These are phyloP conservation scores for Cyaniris semiargus DNA, from an alignment of 2,888 invertebrate species.

Conservation along the genomic window DNA sequence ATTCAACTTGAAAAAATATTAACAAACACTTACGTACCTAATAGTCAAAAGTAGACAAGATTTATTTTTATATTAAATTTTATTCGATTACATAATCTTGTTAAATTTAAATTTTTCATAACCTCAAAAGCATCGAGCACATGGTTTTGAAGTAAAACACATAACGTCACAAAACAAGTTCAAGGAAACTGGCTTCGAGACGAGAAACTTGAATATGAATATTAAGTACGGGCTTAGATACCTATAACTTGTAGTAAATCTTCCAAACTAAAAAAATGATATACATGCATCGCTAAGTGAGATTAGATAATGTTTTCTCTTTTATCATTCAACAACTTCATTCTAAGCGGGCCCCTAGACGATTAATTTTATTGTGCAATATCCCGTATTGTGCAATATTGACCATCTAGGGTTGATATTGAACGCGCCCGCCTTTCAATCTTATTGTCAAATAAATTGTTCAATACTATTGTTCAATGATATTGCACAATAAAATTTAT, in stretches of 20 bases:
- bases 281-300: no score
- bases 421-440: no score
- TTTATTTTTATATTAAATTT: neutral
- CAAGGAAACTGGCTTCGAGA: constrained; percentile 7
- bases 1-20: neutral
- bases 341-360: no score
- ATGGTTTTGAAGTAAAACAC: neutral
- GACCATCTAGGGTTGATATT: no score
- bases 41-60: neutral
- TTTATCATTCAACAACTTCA: no score
- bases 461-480: no score
- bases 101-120: neutral
- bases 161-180: constrained; percentile 8
- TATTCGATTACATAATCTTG: neutral
- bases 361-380: no score
- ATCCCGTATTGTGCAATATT: no score
- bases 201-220: constrained; percentile 19
- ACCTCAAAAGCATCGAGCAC: neutral
- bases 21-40: neutral
- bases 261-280: neutral
- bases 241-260: neutral
- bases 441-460: no score
- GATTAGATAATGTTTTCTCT: no score
- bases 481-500: no score
- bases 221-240: neutral